A percentile compares a stretch with the other conserved stretches of the same genome.
These are phyloP conservation scores for Nesidiocoris tenuis DNA, from an alignment of 2,888 invertebrate species.

Conservation along the genomic window DNA sequence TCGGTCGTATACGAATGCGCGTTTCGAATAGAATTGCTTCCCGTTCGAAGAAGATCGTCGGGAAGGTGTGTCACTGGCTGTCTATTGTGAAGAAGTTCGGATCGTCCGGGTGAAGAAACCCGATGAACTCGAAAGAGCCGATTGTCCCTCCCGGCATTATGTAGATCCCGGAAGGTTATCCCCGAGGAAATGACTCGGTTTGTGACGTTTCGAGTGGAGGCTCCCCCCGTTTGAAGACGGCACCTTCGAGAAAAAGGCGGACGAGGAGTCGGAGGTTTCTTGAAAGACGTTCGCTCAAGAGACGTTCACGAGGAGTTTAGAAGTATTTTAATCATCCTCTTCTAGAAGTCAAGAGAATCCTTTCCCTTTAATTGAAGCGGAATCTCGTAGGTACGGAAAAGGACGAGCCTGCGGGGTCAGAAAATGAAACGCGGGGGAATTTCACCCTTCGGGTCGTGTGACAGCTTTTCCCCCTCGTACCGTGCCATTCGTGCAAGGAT, in stretches of 20 bases:
- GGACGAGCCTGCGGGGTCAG: background rate
- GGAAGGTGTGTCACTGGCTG: conserved; percentile 23
- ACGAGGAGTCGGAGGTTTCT: background rate
- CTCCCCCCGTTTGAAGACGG: background rate
- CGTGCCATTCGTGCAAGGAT: background rate
- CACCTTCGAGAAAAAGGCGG: background rate
- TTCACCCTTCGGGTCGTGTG: conserved; percentile 10
- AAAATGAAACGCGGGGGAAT: conserved; percentile 7
- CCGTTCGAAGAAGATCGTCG: conserved; percentile 10
- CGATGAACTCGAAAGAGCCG: conserved; percentile 5
- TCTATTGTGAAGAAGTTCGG: conserved; percentile 19
- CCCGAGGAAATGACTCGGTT: conserved; percentile 2
- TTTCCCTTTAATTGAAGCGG: conserved; percentile 39
- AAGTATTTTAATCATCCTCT: conserved; percentile 39
- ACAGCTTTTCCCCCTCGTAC: background rate
- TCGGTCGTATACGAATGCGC: background rate
- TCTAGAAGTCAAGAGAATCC: conserved; percentile 20
- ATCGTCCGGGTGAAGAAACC: background rate
- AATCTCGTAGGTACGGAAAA: conserved; percentile 7
- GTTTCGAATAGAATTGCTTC: conserved; percentile 12
- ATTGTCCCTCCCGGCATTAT: conserved; percentile 21
- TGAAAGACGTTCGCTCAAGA: conserved; percentile 7
- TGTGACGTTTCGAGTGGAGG: background rate
- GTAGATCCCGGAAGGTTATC: conserved; percentile 13
- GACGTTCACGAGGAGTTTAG: conserved; percentile 17